Base-by-base conservation (phyloP, 2,797 vertebrate genomes). In the Lepus oiostolus region DNA sequence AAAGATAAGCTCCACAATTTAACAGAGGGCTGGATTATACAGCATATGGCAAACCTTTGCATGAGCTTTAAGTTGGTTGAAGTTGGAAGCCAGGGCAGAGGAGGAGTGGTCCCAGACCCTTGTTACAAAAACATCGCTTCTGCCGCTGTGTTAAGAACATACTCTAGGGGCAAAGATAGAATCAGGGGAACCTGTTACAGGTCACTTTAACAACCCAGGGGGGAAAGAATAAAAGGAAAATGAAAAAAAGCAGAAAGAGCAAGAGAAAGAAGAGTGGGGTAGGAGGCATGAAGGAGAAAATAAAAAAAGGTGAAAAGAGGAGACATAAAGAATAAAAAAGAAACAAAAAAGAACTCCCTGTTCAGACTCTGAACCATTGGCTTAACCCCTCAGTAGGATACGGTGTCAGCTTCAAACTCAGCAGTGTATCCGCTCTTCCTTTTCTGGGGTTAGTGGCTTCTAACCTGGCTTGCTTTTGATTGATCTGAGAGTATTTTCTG, bases 391-490 rank as follows among this genome's bases (percentile, higher is more conserved):
- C 30, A 22, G 9, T 8, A 14, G 9, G 62, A 19, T 35, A 35
- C 21, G 54, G n/a, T 4, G 5, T 68, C 35, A 32, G n/a, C 60
- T 76, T 76, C 68, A n/a, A 42, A 42, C n/a, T 70, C 76, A 52
- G 62, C 60, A 58, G 30, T 26, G 1, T 22, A 16, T 5, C 47
- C 42, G 28, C 38, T 63, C 30, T 72, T 54, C 60, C 7, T 32
- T 79, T 58, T 80, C 90, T 19, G 7, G 28, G 54, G 7, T 90
- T 72, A 76, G 13, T 19, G 22, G 30, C 32, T 26, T 35, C 70
- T 50, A 42, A 80, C 71, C 24, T 63, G 12, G n/a, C 68, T 85
- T 83, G 62, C 58, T 81, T 89, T 85, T 88, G 63, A 80, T 80
- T 84, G 85, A 79, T 90, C 71, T 7, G 6, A 84, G 30, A 70